Percentiles rank a stretch among this genome's conserved stretches.
Evolutionary conservation across 2,113 vertebrate species (phyloP).

Genomic region (Hyperoodon ampullatus): DNA sequence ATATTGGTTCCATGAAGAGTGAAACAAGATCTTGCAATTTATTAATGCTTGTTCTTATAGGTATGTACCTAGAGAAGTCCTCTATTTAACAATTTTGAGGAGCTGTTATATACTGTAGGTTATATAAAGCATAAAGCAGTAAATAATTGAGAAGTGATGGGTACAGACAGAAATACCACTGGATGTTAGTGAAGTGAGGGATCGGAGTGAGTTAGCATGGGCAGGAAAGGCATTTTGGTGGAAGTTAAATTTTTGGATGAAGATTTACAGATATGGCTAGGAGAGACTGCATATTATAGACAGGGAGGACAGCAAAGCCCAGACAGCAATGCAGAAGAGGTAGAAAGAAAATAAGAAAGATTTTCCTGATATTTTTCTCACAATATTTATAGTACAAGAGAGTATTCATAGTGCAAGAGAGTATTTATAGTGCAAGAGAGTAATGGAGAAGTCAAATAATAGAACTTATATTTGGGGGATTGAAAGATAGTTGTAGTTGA

Average conservation of each 20-base stretch:
- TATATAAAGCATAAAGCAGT: background rate
- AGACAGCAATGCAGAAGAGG: background rate
- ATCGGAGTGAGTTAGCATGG: background rate
- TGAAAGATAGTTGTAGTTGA: background rate
- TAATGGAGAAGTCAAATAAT: background rate
- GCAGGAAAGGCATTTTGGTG: background rate
- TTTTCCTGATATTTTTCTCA: background rate
- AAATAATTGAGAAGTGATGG: background rate
- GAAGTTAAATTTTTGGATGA: background rate
- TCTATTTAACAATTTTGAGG: background rate
- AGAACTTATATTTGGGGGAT: background rate
- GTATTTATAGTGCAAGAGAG: background rate
- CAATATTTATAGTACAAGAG: background rate
- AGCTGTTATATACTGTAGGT: background rate
- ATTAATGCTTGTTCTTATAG: background rate
- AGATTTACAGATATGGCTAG: background rate
- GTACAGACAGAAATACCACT: background rate
- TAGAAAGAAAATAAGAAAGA: background rate
- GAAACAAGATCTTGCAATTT: background rate
- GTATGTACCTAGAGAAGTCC: background rate
- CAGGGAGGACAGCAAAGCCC: background rate
- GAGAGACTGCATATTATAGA: background rate
- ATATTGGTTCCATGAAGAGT: background rate
- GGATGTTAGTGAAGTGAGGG: background rate
- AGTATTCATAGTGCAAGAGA: background rate